These are phyloP conservation scores for Tetramorium alpestre DNA, from an alignment of 1,140 invertebrate species.

Conservation along the genomic window DNA sequence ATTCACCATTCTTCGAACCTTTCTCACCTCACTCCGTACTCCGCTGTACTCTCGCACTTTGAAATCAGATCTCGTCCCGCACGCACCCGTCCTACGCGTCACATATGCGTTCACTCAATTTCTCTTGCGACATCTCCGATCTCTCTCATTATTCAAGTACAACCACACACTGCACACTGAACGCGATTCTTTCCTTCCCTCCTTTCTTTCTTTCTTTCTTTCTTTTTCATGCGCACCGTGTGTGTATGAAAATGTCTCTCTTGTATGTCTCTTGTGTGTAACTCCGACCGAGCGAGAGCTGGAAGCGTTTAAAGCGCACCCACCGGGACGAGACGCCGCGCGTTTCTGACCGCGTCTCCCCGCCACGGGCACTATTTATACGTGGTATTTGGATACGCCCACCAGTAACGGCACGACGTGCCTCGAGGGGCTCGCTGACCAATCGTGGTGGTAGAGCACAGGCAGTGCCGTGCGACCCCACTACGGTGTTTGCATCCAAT, in stretches of 20 bases:
- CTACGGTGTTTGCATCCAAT: slow-evolving; percentile 77
- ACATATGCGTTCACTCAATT: slow-evolving; percentile 22
- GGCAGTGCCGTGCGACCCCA: slow-evolving; percentile 49
- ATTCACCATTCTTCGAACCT: slow-evolving; percentile 85
- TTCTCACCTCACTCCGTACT: neutral
- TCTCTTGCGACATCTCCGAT: neutral
- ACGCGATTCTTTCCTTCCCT: neutral
- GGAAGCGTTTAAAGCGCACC: neutral
- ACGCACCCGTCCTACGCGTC: neutral
- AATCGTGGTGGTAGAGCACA: slow-evolving; percentile 58
- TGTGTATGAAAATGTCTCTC: too few species aligned
- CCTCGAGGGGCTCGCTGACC: slow-evolving; percentile 38
- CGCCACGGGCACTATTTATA: slow-evolving; percentile 59
- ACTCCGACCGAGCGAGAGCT: too few species aligned
- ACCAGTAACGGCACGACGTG: neutral
- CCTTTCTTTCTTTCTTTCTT: neutral
- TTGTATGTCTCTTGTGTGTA: too few species aligned
- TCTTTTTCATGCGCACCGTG: neutral
- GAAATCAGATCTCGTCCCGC: neutral
- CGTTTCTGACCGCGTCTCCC: slow-evolving; percentile 49
- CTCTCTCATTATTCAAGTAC: neutral
- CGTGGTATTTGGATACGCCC: slow-evolving; percentile 24
- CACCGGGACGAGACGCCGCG: neutral
- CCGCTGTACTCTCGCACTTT: slow-evolving; percentile 22
- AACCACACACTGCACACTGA: neutral